A percentile compares a stretch with the other conserved stretches of the same genome.
phyloP scores from a whole-genome alignment of 2,113 vertebrate species.

The Papio anubis region DNA sequence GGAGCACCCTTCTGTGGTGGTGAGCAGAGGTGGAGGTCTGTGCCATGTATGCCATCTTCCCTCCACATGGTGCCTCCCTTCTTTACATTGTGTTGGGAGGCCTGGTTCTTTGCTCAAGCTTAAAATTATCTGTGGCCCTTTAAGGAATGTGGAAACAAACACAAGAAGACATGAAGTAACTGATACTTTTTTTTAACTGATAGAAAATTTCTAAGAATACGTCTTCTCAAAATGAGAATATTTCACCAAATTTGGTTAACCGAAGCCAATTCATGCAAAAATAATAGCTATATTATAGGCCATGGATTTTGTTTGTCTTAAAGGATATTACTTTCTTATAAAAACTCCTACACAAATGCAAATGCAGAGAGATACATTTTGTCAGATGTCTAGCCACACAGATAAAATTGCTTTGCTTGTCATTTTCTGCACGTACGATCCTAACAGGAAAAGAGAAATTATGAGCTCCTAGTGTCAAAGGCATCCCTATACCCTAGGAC shows the following conservation, averaged over 20 bases:
- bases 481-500: not conserved
- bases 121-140: not conserved
- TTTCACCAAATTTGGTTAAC: not conserved
- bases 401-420: not conserved
- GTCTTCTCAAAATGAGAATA: constrained; percentile 33
- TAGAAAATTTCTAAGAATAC: constrained; percentile 20
- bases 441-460: not conserved
- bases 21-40: not conserved
- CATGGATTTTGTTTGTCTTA: not conserved
- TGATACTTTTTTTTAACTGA: not conserved
- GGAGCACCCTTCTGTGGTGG: not conserved
- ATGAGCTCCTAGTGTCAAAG: not conserved
- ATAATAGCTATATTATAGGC: not conserved
- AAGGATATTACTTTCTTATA: not conserved
- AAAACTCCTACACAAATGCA: not conserved
- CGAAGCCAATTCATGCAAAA: not conserved
- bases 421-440: not conserved
- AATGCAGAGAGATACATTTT: not conserved
- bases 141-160: not conserved
- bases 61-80: not conserved
- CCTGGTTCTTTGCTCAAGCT: not conserved
- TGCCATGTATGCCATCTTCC: not conserved
- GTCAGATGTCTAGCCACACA: not conserved
- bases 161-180: not conserved
- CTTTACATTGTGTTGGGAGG: not conserved